A percentile compares a stretch with the other conserved stretches of the same genome.
phyloP scores from a whole-genome alignment of 92 coral and sea anemone species.

The Hydrozoanthus gracilis region DNA sequence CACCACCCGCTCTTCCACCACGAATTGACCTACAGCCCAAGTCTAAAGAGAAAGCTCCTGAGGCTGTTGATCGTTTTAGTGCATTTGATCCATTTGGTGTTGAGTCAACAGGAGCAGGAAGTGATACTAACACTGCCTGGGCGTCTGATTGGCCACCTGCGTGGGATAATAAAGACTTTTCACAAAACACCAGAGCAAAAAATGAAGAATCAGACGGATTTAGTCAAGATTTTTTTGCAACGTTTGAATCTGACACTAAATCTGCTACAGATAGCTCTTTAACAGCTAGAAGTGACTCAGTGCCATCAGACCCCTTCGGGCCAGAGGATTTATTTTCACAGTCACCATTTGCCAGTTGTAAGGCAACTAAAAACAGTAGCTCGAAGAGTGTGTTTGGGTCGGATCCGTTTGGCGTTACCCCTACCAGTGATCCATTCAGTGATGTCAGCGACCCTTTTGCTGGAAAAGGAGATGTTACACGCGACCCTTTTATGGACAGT shows the following conservation, averaged over 20 bases:
- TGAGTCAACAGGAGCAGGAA: constrained; percentile 4
- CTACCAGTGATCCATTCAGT: constrained; percentile 82
- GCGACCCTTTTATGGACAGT: constrained; percentile 83
- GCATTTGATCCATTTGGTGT: constrained; percentile 35
- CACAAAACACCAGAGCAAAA: constrained; percentile 13
- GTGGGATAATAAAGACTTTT: neutral
- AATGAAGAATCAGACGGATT: constrained; percentile 56
- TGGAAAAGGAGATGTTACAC: constrained; percentile 61
- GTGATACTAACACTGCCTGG: constrained; percentile 16
- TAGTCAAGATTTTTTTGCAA: constrained; percentile 78
- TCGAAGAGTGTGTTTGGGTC: constrained; percentile 46
- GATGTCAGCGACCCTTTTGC: constrained; percentile 96
- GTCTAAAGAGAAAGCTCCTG: neutral
- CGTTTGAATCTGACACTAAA: constrained; percentile 66
- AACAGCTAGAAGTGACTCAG: constrained; percentile 26
- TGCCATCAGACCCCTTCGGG: constrained; percentile 48
- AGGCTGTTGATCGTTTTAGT: constrained; percentile 14
- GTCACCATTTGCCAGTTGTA: constrained; percentile 52
- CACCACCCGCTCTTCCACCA: constrained; percentile 95
- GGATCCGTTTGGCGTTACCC: constrained; percentile 53
- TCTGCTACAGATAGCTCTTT: constrained; percentile 6
- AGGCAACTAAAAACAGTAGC: constrained; percentile 3
- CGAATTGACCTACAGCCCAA: constrained; percentile 81
- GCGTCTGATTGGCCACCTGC: constrained; percentile 13
- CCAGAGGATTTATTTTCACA: constrained; percentile 61